Base-by-base conservation (phyloP, 2,113 vertebrate genomes). In the Platysternon megacephalum region DNA sequence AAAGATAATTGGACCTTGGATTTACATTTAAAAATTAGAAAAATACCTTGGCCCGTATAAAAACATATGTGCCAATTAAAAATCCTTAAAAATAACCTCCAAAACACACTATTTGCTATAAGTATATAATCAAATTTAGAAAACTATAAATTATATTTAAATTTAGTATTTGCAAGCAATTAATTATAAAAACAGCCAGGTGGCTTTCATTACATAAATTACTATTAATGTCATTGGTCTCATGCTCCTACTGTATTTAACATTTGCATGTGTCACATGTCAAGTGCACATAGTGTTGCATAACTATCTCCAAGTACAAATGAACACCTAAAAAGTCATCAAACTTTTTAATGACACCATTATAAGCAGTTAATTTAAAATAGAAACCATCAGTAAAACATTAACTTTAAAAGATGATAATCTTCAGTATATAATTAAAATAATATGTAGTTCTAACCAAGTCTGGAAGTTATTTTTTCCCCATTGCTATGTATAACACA, bases 131-230 rank as follows among this genome's bases (percentile, higher is more conserved):
- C 97, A 98, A 98, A 98, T 98, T 98, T 98, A 98, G 97, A 98
- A 98, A 98, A 98, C 98, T 97, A 98, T 98, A 98, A 99, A 99
- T 99, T 99, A 99, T 98, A 99, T 99, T 98, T 98, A 98, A 98
- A 98, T 98, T 98, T 99, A 98, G 98, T 99, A 99, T 99, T 99
- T 99, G 99, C 98, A 99, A 99, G 99, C 98, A 99, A 99, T 99
- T 99, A 99, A 99, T 99, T 99, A 99, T 97, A 96, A 99, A 99
- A 99, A 98, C 98, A 99, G 98, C 98, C 98, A 98, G 98, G 98
- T 98, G 98, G 98, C 98, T 98, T 98, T 98, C 98, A 98, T 98
- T 98, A 98, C 98, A 98, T 98, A 99, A 99, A 99, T 99, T 99
- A 98, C 99, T 98, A 99, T 99, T 99, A 99, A 99, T 99, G 99